A percentile compares a stretch with the other conserved stretches of the same genome.
These are phyloP conservation scores for Drosophila athabasca DNA, from an alignment of 1,140 invertebrate species.

Conservation along the genomic window DNA sequence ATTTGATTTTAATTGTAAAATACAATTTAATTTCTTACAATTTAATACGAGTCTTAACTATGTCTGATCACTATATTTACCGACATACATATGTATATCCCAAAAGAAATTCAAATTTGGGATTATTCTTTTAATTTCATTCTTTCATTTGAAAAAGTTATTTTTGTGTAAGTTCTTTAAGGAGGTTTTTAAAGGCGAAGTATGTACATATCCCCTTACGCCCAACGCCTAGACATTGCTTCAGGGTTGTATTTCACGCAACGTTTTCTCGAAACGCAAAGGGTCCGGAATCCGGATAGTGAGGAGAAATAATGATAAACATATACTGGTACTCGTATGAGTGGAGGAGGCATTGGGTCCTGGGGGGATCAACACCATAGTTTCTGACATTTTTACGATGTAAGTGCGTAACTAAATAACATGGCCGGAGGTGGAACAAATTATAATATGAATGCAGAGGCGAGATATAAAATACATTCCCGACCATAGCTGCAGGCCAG, in stretches of 20 bases:
- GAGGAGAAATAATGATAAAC: constrained; percentile 6
- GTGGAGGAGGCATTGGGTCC: not conserved
- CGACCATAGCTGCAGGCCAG: constrained; percentile 45
- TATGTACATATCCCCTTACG: not conserved
- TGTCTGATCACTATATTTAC: no score
- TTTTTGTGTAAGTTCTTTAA: no score
- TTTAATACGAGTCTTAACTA: no score
- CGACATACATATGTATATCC: no score
- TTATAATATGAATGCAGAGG: constrained; percentile 66
- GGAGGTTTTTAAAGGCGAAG: no score
- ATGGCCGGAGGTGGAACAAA: constrained; percentile 69
- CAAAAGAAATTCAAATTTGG: no score
- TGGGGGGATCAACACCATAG: constrained; percentile 19
- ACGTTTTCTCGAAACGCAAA: not conserved
- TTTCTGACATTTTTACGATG: constrained; percentile 66
- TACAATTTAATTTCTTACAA: no score
- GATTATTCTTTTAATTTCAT: no score
- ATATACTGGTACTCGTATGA: not conserved
- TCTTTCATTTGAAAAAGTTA: no score
- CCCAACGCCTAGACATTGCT: not conserved
- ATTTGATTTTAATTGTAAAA: no score
- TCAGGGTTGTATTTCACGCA: not conserved
- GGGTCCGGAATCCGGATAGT: not conserved
- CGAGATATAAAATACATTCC: constrained; percentile 45
- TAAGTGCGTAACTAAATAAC: constrained; percentile 56